Evolutionary conservation across 2,113 vertebrate genomes (phyloP), one percentile per base, ranked within the genome.

Genomic region (Paratilapia polleni): DNA sequence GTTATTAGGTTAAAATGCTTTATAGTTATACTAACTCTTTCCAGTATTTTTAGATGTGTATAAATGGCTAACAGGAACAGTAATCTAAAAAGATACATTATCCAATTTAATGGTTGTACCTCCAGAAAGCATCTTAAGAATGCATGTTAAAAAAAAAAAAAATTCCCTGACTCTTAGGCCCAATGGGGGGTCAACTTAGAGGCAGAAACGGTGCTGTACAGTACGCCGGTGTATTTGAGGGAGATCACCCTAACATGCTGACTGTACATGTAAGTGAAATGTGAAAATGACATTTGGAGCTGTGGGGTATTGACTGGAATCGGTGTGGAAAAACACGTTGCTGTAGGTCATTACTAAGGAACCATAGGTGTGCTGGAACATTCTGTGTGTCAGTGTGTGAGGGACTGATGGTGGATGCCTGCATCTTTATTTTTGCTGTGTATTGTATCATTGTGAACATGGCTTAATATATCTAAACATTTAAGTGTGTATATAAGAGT

Each of bases 291-390:
- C 83, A 78, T 83, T 79, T 64, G 58, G 58, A 85, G 60, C 82
- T 77, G 62, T 15, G 61, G 80, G 76, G 20, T 78, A 89, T 90
- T 57, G 87, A 88, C 84, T 80, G 73, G 52, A 88, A 78, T 81
- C 36, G 43, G 77, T 80, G 56, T 83, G 84, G 86, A 90, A 92
- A 90, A 87, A 89, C 68, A 63, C 84, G 83, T n/a, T 43, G 36
- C 86, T 78, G 75, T 78, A 52, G 88, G 87, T 85, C 83, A 12
- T 80, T 78, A 19, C 77, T 93, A 91, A 91, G 86, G 88, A 91
- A 74, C 83, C 89, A 76, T 83, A 61, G 47, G 6, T 83, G 88
- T 64, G 62, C 84, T 64, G 66, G 68, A 83, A 85, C 62, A 63
- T 70, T 60, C 19, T 28, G 78, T 4, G 24, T 34, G 22, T 54